These are phyloP conservation scores for Dipus sagitta DNA, from an alignment of 2,797 vertebrate species.

Conservation along the genomic window DNA sequence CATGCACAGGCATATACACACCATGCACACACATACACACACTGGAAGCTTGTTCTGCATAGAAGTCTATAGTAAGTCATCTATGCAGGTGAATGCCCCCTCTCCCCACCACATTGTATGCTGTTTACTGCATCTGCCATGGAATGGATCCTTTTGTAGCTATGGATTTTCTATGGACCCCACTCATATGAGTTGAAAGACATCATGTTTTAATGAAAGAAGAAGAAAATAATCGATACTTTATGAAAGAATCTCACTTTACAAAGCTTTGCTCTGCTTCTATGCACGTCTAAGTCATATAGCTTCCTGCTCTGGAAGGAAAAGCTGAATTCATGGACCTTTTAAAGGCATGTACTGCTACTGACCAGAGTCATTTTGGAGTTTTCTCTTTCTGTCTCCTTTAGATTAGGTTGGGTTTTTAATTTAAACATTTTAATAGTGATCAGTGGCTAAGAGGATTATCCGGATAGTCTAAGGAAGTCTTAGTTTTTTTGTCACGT, in stretches of 20 bases:
- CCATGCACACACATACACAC: no score
- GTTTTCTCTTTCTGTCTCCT: no score
- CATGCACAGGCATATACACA: no score
- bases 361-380: background rate
- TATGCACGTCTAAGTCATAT: background rate
- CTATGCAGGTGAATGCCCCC: background rate
- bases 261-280: background rate
- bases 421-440: background rate
- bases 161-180: background rate
- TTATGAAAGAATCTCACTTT: background rate
- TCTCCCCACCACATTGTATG: no score
- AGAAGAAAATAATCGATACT: background rate
- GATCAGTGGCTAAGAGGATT: background rate
- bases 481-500: background rate
- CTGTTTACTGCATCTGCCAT: background rate
- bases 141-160: background rate
- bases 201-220: background rate
- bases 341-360: background rate
- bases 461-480: background rate
- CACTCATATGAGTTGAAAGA: background rate
- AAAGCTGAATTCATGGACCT: background rate
- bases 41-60: no score
- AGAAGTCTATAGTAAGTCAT: background rate
- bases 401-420: background rate
- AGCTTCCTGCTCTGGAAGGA: background rate